These are phyloP conservation scores for Epirrhoe tristata DNA, from an alignment of 2,888 invertebrate species.

Conservation along the genomic window DNA sequence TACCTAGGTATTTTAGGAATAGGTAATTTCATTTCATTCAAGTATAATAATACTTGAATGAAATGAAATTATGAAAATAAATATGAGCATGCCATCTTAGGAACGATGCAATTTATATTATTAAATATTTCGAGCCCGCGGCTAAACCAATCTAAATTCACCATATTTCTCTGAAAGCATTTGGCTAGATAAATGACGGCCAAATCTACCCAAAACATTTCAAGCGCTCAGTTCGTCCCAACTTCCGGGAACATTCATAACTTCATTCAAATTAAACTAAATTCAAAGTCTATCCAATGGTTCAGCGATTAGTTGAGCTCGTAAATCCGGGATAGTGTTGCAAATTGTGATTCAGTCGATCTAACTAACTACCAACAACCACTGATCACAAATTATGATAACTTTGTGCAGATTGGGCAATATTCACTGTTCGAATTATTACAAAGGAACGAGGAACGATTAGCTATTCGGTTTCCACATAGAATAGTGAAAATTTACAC, in stretches of 20 bases:
- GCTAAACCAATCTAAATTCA: not conserved
- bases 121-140: not conserved
- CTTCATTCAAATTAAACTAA: constrained; percentile 18
- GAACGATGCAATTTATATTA: not conserved
- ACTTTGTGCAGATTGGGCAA: constrained; percentile 7
- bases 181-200: not conserved
- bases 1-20: not conserved
- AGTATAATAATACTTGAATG: no score
- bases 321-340: constrained; percentile 53
- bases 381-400: constrained; percentile 35
- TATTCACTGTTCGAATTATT: not conserved
- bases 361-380: constrained; percentile 48
- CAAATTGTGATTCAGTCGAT: constrained; percentile 54
- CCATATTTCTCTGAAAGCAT: not conserved
- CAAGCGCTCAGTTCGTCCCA: constrained; percentile 1
- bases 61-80: no score
- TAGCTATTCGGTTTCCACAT: no score
- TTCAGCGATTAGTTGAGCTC: constrained; percentile 46
- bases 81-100: no score
- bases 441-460: no score
- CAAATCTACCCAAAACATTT: constrained; percentile 3
- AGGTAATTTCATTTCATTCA: not conserved
- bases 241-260: constrained; percentile 16
- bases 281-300: constrained; percentile 36
- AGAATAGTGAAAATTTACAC: no score